Base-by-base conservation (phyloP, 2,797 vertebrate genomes). In the Scomberomorus guttatus region DNA sequence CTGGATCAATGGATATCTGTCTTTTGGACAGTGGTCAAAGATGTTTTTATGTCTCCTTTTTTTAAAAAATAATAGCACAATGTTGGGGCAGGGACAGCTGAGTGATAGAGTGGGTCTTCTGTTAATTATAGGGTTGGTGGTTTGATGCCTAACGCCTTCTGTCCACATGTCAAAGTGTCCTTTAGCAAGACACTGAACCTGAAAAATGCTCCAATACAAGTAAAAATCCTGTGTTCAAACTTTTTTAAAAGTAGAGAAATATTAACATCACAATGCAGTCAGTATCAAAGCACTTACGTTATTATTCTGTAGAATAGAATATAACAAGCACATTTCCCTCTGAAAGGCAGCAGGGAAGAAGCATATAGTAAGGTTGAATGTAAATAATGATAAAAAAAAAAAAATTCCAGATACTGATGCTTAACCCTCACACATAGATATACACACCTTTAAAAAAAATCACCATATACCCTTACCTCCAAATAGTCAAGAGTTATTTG, bases 401-500 rank as follows among this genome's bases (percentile, higher is more conserved):
- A 29, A 29, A 29, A 5, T 29, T 29, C 3, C 50, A 22, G 9
- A 22, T 4, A 22, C 22, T 54, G 22, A 24, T 54, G 22, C 10
- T 59, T 10, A 37, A 39, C 20, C 37, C 25, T 37, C 10, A 51
- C 42, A 74, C 22, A 34, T 9, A 57, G 1, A 37, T 32, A 37
- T 5, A 48, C 7, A 50, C 32, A 54, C 20, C 27, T 57, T 42
- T 34, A 61, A 63, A 44, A 62, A 24, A 62, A 46, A 51, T 32
- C 52, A 57, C 25, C 34, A 58, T 75, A 34, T 75, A 34, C n/a
- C 44, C 24, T 29, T n/a, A 46, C 57, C 52, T 42, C 27, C 4
- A 34, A 64, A 64, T 74, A 70, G 72, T 83, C 75, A 77, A n/a
- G n/a, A 60, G 25, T 39, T 56, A 69, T 83, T 81, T 74, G n/a